A percentile compares a stretch with the other conserved stretches of the same genome.
Evolutionary conservation across 1,140 invertebrate genomes (phyloP).

Genomic region (Episyrphus balteatus): DNA sequence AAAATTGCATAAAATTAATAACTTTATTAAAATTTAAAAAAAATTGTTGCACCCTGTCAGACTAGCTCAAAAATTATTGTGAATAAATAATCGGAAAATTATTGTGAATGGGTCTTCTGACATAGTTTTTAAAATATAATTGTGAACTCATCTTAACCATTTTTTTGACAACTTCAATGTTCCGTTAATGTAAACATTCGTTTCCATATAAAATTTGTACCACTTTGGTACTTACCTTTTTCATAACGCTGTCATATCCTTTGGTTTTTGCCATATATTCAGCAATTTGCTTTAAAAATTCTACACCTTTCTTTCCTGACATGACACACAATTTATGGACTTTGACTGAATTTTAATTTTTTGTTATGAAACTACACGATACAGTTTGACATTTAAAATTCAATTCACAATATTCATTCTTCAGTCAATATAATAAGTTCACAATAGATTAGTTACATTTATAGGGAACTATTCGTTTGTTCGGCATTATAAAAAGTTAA

Average conservation of each 20-base stretch:
- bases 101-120: background rate
- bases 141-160: slow-evolving; percentile 12
- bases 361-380: too few species aligned
- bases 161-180: slow-evolving; percentile 7
- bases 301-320: slow-evolving; percentile 32
- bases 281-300: slow-evolving; percentile 31
- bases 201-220: background rate
- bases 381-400: too few species aligned
- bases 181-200: background rate
- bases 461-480: too few species aligned
- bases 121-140: background rate
- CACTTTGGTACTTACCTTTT: slow-evolving; percentile 39
- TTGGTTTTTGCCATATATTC: slow-evolving; percentile 20
- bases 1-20: too few species aligned
- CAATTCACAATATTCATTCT: too few species aligned
- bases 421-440: too few species aligned
- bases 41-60: background rate
- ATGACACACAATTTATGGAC: slow-evolving; percentile 9
- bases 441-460: too few species aligned
- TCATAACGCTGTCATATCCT: slow-evolving; percentile 38
- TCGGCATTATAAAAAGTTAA: too few species aligned
- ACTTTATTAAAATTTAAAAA: too few species aligned
- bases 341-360: too few species aligned
- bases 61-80: too few species aligned
- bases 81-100: background rate